A percentile compares a stretch with the other conserved stretches of the same genome.
Evolutionary conservation across 2,888 invertebrate genomes (phyloP).

Genomic region (Arctia plantaginis): DNA sequence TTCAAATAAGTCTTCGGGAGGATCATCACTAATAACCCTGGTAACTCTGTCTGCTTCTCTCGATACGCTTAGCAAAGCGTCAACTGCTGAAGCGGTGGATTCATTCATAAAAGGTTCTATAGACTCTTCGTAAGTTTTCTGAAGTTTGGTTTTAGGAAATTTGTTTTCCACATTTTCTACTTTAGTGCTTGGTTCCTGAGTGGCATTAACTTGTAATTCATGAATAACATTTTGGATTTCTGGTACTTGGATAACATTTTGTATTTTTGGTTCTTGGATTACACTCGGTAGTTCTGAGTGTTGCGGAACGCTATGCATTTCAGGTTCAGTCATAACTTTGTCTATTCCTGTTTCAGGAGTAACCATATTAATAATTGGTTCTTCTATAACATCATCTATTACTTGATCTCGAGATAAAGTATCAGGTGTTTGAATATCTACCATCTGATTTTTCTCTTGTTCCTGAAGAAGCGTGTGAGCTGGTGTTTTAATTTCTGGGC

Average conservation of each 20-base stretch:
- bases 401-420: constrained; percentile 1
- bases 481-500: constrained; percentile 4
- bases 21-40: constrained; percentile 75
- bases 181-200: constrained; percentile 9
- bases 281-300: neutral
- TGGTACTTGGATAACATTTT: constrained; percentile 5
- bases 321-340: neutral
- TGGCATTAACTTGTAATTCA: constrained; percentile 6
- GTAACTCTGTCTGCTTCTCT: constrained; percentile 79
- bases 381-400: neutral
- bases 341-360: neutral
- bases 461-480: neutral
- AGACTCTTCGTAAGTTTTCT: constrained; percentile 52
- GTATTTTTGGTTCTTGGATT: constrained; percentile 4
- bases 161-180: constrained; percentile 24
- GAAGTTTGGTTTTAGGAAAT: constrained; percentile 35
- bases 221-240: neutral
- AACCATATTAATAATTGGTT: neutral
- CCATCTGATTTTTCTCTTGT: constrained; percentile 10
- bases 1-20: constrained; percentile 81
- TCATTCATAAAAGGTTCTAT: constrained; percentile 72
- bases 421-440: neutral
- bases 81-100: constrained; percentile 81
- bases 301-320: neutral
- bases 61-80: constrained; percentile 79